Percentiles rank a stretch among this genome's conserved stretches.
Conservation (phyloP, 2,888 invertebrate genomes). For the Thera britannica region DNA sequence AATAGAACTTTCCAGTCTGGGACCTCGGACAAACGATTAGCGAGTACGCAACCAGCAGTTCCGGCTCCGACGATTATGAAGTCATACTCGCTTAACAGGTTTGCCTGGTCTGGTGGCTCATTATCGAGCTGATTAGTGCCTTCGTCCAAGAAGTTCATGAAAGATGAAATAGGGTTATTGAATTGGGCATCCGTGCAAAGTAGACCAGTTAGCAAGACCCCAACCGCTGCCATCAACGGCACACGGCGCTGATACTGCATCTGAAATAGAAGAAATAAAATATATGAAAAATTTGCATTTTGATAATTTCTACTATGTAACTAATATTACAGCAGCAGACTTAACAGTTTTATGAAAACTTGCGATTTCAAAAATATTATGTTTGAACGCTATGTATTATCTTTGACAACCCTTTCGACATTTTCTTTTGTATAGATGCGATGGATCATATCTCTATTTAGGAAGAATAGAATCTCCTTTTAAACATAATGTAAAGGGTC, state of each 20-base stretch:
- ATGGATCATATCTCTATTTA: no score
- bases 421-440: no score
- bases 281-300: background rate
- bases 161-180: conserved; percentile 73
- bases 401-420: no score
- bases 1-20: conserved; percentile 88
- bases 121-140: conserved; percentile 78
- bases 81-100: conserved; percentile 86
- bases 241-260: conserved; percentile 63
- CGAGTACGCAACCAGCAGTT: conserved; percentile 91
- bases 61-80: conserved; percentile 93
- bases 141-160: conserved; percentile 81
- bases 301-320: background rate
- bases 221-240: conserved; percentile 57
- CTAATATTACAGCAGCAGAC: no score
- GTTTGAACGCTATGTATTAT: no score
- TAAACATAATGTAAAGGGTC: background rate
- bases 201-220: conserved; percentile 56
- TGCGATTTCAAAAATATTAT: no score
- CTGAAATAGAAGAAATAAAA: conserved; percentile 58
- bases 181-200: conserved; percentile 60
- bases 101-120: conserved; percentile 83
- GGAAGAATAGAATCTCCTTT: background rate
- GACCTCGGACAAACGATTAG: conserved; percentile 89
- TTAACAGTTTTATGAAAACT: no score